These are phyloP conservation scores for Ceratosolen fusciceps DNA, from an alignment of 1,140 invertebrate genomes.

Conservation along the genomic window DNA sequence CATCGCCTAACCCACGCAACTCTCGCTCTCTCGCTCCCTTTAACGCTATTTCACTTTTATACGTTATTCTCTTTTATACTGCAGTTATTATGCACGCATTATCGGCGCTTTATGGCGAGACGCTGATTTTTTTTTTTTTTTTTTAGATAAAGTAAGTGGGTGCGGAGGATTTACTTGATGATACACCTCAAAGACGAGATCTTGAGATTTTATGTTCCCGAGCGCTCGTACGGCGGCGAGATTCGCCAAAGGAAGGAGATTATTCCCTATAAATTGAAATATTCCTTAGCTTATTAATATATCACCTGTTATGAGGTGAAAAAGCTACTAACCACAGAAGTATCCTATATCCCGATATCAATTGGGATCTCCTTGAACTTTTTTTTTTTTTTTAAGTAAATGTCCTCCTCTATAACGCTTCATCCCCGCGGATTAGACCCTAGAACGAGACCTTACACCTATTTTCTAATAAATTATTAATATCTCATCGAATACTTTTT, in stretches of 20 bases:
- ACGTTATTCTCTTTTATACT: conserved; percentile 54
- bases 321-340: background rate
- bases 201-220: conserved; percentile 34
- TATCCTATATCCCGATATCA: background rate
- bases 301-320: background rate
- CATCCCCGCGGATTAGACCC: too few species aligned
- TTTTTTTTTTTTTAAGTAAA: too few species aligned
- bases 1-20: too few species aligned
- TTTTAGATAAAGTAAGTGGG: conserved; percentile 40
- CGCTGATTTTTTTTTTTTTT: conserved; percentile 50
- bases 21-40: conserved; percentile 50
- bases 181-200: conserved; percentile 40
- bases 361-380: conserved; percentile 6
- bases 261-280: conserved; percentile 46
- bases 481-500: too few species aligned
- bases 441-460: too few species aligned
- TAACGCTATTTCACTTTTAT: conserved; percentile 49
- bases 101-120: conserved; percentile 57
- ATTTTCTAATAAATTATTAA: too few species aligned
- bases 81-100: conserved; percentile 64
- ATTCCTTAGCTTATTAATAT: conserved; percentile 26
- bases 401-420: too few species aligned
- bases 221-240: conserved; percentile 9
- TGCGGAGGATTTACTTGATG: conserved; percentile 39
- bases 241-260: conserved; percentile 35